Evolutionary conservation across 2,113 vertebrate species (phyloP).

Genomic region (Malurus cyaneus): DNA sequence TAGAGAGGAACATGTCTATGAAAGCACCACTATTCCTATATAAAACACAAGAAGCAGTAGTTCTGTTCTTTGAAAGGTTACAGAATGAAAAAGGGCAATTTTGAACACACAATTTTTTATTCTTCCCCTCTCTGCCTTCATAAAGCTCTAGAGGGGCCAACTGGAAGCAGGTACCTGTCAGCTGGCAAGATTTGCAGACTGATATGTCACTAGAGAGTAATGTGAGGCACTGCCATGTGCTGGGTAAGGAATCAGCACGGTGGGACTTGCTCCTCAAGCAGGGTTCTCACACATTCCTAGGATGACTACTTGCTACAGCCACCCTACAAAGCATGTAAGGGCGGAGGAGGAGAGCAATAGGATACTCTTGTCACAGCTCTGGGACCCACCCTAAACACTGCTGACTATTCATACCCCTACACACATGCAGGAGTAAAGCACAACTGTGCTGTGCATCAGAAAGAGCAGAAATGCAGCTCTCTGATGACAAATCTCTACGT

Average conservation of each 20-base stretch:
- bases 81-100: not conserved
- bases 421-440: not conserved
- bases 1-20: not conserved
- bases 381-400: not conserved
- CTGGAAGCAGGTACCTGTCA: slow-evolving; percentile 9
- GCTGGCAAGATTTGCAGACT: not conserved
- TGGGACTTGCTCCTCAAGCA: not conserved
- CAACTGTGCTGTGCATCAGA: not conserved
- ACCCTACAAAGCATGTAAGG: not conserved
- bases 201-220: not conserved
- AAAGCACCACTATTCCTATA: not conserved
- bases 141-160: not conserved
- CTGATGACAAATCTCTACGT: not conserved
- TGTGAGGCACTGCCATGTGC: not conserved
- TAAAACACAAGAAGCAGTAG: not conserved
- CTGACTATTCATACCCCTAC: not conserved
- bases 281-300: slow-evolving; percentile 21
- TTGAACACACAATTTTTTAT: not conserved
- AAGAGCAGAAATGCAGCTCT: not conserved
- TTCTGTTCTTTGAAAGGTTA: not conserved
- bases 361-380: not conserved
- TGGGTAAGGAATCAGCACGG: not conserved
- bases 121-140: not conserved
- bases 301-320: not conserved
- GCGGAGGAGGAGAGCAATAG: not conserved